Base-by-base conservation (phyloP, 35 echinoderm and acorn worm species). In the Nesometra sesokonis region DNA sequence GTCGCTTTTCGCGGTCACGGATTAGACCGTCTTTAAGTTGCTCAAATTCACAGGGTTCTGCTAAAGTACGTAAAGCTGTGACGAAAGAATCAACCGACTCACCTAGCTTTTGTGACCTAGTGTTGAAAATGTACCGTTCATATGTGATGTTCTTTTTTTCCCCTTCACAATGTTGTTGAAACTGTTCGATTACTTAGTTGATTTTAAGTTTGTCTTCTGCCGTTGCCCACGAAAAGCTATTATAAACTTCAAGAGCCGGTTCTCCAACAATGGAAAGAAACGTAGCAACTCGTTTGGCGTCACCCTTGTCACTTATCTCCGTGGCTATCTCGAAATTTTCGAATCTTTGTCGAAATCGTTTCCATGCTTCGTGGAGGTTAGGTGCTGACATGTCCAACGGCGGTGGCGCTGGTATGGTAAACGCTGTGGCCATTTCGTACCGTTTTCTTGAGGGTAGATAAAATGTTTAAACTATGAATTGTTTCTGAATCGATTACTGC, bases 61-160 rank as follows among this genome's bases (percentile, higher is more conserved):
- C 82, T 17, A 89, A 40, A 21, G 40, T 76, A 23, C 84, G 37
- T 31, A 94, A 46, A 13, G 78, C 82, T 17, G 87, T 88, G 2
- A 86, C 83, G 31, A 52, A 89, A 3, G 77, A 17, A 83, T 93
- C 91, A 31, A 93, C 76, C 8, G 15, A 85, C 84, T 94, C 89
- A 30, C 87, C 91, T 85, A 30, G 39, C 21, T 36, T 39, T 39
- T 89, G 91, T 7, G 36, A 47, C 30, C 89, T 81, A 0, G 36
- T 85, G 35, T 91, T 91, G 76, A 94, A 94, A 11, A 94, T 34
- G 29, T 91, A 88, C 7, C 89, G 78, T 77, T 94, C 93, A 47
- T 86, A 94, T 23, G 86, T 91, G 5, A 47, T 83, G 35, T 94
- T 94, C 29, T 77, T 90, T 37, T 86, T 77, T 13, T n/a, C n/a